These are phyloP conservation scores for Cryptocheilus praepositus DNA, from an alignment of 2,888 invertebrate species.

Conservation along the genomic window DNA sequence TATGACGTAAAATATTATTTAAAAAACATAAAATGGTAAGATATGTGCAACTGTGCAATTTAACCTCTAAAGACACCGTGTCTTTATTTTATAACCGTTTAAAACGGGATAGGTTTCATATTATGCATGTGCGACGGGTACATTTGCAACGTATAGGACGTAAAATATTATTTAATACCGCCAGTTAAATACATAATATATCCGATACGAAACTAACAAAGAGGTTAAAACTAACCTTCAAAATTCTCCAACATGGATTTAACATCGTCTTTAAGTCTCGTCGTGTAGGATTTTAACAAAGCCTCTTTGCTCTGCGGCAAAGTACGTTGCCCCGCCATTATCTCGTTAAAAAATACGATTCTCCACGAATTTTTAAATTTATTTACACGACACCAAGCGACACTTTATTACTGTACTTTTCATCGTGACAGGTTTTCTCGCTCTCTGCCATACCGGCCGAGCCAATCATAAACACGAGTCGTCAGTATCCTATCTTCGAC, in stretches of 20 bases:
- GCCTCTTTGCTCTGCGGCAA: constrained; percentile 96
- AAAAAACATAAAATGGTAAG: constrained; percentile 14
- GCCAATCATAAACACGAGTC: too few species aligned
- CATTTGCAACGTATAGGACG: neutral
- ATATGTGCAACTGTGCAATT: constrained; percentile 2
- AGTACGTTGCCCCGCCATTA: constrained; percentile 77
- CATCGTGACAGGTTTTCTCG: too few species aligned
- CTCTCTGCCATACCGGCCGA: too few species aligned
- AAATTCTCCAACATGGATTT: constrained; percentile 98
- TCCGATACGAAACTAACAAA: constrained; percentile 2
- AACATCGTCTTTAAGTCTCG: constrained; percentile 95
- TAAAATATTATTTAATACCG: too few species aligned
- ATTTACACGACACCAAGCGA: too few species aligned
- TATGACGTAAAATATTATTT: too few species aligned
- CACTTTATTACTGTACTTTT: too few species aligned
- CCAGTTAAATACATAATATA: constrained; percentile 1
- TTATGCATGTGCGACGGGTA: neutral
- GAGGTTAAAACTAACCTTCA: constrained; percentile 81
- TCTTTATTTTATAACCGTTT: too few species aligned
- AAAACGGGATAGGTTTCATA: neutral
- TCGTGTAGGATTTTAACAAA: constrained; percentile 94
- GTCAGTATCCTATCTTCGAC: too few species aligned
- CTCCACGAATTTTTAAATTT: too few species aligned
- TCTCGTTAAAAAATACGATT: too few species aligned
- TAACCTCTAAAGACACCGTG: too few species aligned